A percentile compares a stretch with the other conserved stretches of the same genome.
These are phyloP conservation scores for Salvator merianae DNA, from an alignment of 2,113 vertebrate genomes.

Conservation along the genomic window DNA sequence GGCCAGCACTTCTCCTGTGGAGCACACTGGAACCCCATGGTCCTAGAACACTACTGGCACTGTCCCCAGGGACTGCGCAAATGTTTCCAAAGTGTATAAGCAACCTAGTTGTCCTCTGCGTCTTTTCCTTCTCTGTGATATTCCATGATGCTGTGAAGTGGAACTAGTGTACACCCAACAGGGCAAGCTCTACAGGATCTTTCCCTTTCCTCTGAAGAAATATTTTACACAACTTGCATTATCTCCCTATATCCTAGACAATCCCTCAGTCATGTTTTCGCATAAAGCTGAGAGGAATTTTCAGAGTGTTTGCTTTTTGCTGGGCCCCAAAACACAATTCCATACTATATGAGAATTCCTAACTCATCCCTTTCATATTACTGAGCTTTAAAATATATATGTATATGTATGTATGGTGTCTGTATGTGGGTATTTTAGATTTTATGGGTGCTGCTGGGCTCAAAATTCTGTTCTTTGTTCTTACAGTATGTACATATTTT, in stretches of 20 bases:
- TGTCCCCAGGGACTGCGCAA: too few species aligned
- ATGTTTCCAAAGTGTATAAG: too few species aligned
- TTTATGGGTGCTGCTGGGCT: not conserved
- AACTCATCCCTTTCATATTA: not conserved
- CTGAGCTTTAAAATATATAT: conserved; percentile 21
- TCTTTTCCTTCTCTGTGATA: not conserved
- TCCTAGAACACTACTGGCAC: too few species aligned
- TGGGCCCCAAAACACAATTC: not conserved
- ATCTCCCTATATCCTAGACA: not conserved
- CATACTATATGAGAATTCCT: conserved; percentile 20
- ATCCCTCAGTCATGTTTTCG: not conserved
- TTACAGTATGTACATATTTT: not conserved
- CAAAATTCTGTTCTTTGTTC: not conserved
- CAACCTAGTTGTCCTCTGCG: not conserved
- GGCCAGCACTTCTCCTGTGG: too few species aligned
- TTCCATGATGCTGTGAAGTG: conserved; percentile 3
- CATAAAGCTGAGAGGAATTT: not conserved
- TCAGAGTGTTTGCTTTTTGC: not conserved
- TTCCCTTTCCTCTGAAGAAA: not conserved
- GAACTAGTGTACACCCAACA: not conserved
- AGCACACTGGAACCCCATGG: too few species aligned
- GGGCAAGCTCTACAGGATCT: not conserved
- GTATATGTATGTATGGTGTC: not conserved
- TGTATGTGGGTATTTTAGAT: not conserved
- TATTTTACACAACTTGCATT: not conserved